Conservation (phyloP, 2,888 invertebrate species). For the Magallana nippona region DNA sequence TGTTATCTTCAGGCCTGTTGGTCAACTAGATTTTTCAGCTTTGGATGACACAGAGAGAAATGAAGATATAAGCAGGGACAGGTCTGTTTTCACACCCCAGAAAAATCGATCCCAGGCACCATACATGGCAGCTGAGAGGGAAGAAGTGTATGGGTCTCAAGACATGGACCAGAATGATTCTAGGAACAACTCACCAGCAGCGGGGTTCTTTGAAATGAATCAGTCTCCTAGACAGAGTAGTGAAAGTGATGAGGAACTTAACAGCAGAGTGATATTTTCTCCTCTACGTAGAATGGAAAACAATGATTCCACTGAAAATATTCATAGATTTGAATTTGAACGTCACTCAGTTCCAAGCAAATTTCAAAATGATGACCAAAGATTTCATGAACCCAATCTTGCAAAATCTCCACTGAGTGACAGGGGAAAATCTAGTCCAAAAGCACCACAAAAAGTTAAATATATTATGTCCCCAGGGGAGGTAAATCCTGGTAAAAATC, state of each 20-base stretch:
- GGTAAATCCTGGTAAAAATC: conserved; percentile 22
- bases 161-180: conserved; percentile 38
- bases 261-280: conserved; percentile 50
- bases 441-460: neutral
- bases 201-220: conserved; percentile 46
- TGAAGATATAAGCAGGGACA: conserved; percentile 51
- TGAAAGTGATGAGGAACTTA: conserved; percentile 45
- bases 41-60: conserved; percentile 62
- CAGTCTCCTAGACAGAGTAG: conserved; percentile 45
- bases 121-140: conserved; percentile 17
- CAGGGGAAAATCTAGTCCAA: conserved; percentile 7
- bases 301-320: conserved; percentile 19
- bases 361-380: conserved; percentile 18
- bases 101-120: neutral
- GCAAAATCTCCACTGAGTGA: conserved; percentile 28
- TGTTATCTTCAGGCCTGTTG: conserved; percentile 61
- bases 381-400: conserved; percentile 33
- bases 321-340: conserved; percentile 28
- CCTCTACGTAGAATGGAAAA: conserved; percentile 38
- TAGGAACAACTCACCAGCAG: conserved; percentile 45
- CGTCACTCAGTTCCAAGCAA: neutral
- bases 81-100: neutral
- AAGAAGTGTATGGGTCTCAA: conserved; percentile 48
- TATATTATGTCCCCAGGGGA: conserved; percentile 20
- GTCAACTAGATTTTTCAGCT: conserved; percentile 62